Conservation (phyloP, 2,797 vertebrate species). For the Hephaestus fuliginosus region DNA sequence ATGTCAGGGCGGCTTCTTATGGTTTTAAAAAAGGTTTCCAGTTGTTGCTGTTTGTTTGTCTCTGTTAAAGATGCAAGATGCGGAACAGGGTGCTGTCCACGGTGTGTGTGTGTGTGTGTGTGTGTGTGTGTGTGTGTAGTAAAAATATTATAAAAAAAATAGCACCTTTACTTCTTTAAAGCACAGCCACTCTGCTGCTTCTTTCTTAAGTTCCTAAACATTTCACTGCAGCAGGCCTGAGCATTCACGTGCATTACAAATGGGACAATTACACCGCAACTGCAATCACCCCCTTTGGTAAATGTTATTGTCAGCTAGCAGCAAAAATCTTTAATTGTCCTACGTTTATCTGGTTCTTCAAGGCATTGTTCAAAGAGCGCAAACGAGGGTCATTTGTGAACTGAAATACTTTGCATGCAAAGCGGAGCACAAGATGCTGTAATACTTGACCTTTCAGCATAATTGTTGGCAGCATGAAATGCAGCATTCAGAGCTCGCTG, state of each 20-base stretch:
- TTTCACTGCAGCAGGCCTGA: conserved; percentile 60
- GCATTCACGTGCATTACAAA: conserved; percentile 80
- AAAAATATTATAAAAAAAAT: not conserved
- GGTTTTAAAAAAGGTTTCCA: not conserved
- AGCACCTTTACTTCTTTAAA: conserved; percentile 17
- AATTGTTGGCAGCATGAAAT: conserved; percentile 99
- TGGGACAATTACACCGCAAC: conserved; percentile 94
- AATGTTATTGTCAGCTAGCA: conserved; percentile 92
- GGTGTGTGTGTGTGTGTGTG: conserved; percentile 32
- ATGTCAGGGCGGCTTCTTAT: not conserved
- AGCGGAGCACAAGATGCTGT: conserved; percentile 98
- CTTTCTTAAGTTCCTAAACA: conserved; percentile 69
- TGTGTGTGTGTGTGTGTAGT: conserved; percentile 14
- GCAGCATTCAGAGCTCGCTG: conserved; percentile 94
- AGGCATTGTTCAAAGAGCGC: conserved; percentile 95
- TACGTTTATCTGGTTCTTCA: conserved; percentile 97
- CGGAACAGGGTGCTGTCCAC: conserved; percentile 75
- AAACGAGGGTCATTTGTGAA: conserved; percentile 98
- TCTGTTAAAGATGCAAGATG: not conserved
- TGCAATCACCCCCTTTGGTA: conserved; percentile 97
- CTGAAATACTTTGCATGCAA: conserved; percentile 99
- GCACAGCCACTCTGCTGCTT: conserved; percentile 11
- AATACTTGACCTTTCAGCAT: conserved; percentile 99
- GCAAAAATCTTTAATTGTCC: conserved; percentile 99
- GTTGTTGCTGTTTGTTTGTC: not conserved